phyloP scores from a whole-genome alignment of 2,113 vertebrate species.

The Rafetus swinhoei region DNA sequence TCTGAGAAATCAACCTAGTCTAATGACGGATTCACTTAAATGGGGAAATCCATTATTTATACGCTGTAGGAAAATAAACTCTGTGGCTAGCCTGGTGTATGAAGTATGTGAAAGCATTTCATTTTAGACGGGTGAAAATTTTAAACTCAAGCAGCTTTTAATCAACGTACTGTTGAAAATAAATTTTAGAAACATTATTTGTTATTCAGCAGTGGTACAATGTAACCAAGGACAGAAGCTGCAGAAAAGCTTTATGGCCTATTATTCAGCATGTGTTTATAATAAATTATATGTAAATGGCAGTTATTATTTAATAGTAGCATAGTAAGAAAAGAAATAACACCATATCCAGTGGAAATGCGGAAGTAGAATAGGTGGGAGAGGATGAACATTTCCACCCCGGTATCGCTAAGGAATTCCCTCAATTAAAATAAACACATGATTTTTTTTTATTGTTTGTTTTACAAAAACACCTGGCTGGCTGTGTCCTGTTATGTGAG shows the following conservation, averaged over 20 bases:
- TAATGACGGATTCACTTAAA: conserved; percentile 81
- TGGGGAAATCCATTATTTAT: conserved; percentile 83
- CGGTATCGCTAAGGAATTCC: conserved; percentile 49
- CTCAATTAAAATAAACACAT: conserved; percentile 16
- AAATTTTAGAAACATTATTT: conserved; percentile 76
- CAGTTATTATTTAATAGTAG: conserved; percentile 46
- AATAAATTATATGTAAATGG: conserved; percentile 76
- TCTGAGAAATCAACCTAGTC: conserved; percentile 74
- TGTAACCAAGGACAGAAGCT: conserved; percentile 80
- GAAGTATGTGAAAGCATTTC: conserved; percentile 75
- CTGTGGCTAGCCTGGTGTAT: conserved; percentile 55
- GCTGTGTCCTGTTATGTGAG: not conserved
- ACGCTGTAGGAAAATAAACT: conserved; percentile 81
- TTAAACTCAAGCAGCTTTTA: conserved; percentile 81
- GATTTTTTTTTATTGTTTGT: conserved; percentile 13
- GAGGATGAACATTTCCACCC: conserved; percentile 37
- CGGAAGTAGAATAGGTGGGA: conserved; percentile 3
- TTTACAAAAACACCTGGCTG: conserved; percentile 14
- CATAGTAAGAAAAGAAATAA: conserved; percentile 40
- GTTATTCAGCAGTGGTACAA: conserved; percentile 69
- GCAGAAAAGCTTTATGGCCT: conserved; percentile 73
- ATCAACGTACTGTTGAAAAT: conserved; percentile 80
- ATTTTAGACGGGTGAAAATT: conserved; percentile 79
- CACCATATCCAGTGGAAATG: conserved; percentile 41
- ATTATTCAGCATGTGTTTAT: conserved; percentile 71